A percentile compares a stretch with the other conserved stretches of the same genome.
phyloP scores from a whole-genome alignment of 92 coral and sea anemone species.

The Umimayanthus kanabou region DNA sequence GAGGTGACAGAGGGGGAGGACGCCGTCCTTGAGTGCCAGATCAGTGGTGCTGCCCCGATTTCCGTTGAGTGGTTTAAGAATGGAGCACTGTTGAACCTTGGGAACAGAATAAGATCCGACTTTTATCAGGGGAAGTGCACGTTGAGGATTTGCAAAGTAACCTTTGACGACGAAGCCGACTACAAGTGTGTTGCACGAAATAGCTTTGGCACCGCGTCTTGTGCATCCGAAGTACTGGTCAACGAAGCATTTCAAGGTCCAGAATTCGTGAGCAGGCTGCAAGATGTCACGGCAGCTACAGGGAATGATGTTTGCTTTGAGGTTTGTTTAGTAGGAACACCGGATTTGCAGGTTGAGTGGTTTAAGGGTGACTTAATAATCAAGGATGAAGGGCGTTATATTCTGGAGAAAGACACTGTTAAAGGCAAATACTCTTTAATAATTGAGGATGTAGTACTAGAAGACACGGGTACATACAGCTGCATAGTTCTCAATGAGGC shows the following conservation, averaged over 20 bases:
- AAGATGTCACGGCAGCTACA: slow-evolving; percentile 57
- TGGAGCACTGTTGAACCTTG: slow-evolving; percentile 67
- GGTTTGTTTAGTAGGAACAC: slow-evolving; percentile 69
- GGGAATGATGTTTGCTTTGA: slow-evolving; percentile 73
- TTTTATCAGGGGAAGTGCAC: slow-evolving; percentile 64
- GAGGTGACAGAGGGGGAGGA: slow-evolving; percentile 77
- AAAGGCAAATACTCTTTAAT: slow-evolving; percentile 68
- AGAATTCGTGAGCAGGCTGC: slow-evolving; percentile 65
- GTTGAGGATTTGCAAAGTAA: slow-evolving; percentile 53
- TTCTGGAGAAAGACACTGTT: slow-evolving; percentile 66
- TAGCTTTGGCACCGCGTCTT: slow-evolving; percentile 79
- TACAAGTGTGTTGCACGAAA: slow-evolving; percentile 87
- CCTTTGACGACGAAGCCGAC: slow-evolving; percentile 88
- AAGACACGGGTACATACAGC: slow-evolving; percentile 66
- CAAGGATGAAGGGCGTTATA: slow-evolving; percentile 70
- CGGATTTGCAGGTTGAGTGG: slow-evolving; percentile 80
- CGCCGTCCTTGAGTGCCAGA: slow-evolving; percentile 68
- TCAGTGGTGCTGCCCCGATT: slow-evolving; percentile 69
- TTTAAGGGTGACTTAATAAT: slow-evolving; percentile 61
- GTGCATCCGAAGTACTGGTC: slow-evolving; percentile 81
- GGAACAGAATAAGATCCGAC: slow-evolving; percentile 55
- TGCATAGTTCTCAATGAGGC: slow-evolving; percentile 60
- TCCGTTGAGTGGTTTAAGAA: slow-evolving; percentile 89
- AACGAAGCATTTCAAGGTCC: slow-evolving; percentile 68
- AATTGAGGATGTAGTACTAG: slow-evolving; percentile 51